phyloP scores from a whole-genome alignment of 2,797 vertebrate genomes.

The Micropoecilia bifurca region DNA sequence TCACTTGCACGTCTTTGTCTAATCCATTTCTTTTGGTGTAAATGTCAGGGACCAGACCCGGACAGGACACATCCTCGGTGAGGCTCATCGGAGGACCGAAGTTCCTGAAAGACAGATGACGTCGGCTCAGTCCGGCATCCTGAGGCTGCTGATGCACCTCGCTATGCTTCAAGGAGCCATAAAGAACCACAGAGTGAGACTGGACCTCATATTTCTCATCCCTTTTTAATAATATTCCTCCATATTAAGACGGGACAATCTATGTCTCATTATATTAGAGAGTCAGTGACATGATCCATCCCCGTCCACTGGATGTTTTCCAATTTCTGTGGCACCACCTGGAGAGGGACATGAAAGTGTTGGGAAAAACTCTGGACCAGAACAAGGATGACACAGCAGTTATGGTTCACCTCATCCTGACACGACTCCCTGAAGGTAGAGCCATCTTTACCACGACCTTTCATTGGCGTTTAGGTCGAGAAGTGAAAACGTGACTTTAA shows the following conservation, averaged over 20 bases:
- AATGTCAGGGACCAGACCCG: slow-evolving; percentile 55
- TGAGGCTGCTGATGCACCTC: slow-evolving; percentile 76
- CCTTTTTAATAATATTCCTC: rapidly evolving
- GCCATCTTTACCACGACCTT: rapidly evolving
- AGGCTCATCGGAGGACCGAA: slow-evolving; percentile 60
- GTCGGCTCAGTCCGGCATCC: slow-evolving; percentile 60
- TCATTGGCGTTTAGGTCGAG: no score
- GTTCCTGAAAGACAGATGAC: slow-evolving; percentile 73
- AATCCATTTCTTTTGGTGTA: not conserved
- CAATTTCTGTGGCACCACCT: slow-evolving; percentile 79
- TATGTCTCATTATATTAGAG: slow-evolving; percentile 45
- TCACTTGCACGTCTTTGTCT: not conserved
- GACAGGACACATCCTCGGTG: slow-evolving; percentile 74
- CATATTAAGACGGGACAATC: not conserved
- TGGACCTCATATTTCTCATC: not conserved
- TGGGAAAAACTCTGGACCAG: slow-evolving; percentile 69
- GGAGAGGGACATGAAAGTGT: slow-evolving; percentile 68
- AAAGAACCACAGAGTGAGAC: slow-evolving; percentile 56
- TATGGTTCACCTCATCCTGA: slow-evolving; percentile 74
- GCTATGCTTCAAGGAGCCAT: slow-evolving; percentile 76
- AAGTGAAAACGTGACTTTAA: not conserved
- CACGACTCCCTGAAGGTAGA: slow-evolving; percentile 52
- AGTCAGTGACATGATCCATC: slow-evolving; percentile 71
- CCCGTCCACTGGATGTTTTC: slow-evolving; percentile 22
- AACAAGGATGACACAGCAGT: slow-evolving; percentile 75